These are phyloP conservation scores for Rhopilema esculentum DNA, from an alignment of 30 jellyfish, hydroid and myxozoan genomes.

Conservation along the genomic window DNA sequence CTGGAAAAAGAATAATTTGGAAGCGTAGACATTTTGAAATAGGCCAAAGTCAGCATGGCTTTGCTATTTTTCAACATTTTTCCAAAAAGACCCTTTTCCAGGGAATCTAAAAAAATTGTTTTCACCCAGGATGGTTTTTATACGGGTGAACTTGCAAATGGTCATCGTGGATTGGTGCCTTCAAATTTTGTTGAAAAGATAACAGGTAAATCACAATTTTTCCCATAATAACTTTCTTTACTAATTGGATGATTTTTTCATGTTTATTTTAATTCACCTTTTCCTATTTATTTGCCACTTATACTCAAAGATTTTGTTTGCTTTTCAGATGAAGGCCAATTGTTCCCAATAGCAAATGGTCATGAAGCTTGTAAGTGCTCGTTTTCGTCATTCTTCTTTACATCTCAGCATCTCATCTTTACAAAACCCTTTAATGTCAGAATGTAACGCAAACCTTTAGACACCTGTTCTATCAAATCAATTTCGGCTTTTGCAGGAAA, in stretches of 20 bases:
- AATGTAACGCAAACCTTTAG: no score
- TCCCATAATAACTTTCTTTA: not conserved
- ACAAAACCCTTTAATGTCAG: no score
- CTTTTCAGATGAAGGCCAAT: conserved; percentile 54
- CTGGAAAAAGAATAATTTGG: no score
- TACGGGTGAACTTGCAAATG: conserved; percentile 83
- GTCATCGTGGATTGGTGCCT: conserved; percentile 94
- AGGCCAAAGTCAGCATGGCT: no score
- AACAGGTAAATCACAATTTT: conserved; percentile 76
- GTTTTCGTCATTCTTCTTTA: no score
- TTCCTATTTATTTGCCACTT: not conserved
- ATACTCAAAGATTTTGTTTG: not conserved
- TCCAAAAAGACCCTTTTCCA: not conserved
- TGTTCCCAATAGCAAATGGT: conserved; percentile 33
- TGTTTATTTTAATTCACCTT: not conserved
- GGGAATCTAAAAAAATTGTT: not conserved
- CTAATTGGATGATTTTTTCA: not conserved
- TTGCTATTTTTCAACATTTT: no score
- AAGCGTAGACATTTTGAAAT: no score
- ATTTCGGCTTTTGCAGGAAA: no score
- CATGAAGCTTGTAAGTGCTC: conserved; percentile 57
- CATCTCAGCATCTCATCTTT: no score
- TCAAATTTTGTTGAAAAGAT: conserved; percentile 81
- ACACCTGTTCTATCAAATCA: no score
- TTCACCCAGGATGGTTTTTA: conserved; percentile 86